Evolutionary conservation across 2,113 vertebrate species (phyloP), one percentile per base, ranked within the genome.

Genomic region (Columba janthina): DNA sequence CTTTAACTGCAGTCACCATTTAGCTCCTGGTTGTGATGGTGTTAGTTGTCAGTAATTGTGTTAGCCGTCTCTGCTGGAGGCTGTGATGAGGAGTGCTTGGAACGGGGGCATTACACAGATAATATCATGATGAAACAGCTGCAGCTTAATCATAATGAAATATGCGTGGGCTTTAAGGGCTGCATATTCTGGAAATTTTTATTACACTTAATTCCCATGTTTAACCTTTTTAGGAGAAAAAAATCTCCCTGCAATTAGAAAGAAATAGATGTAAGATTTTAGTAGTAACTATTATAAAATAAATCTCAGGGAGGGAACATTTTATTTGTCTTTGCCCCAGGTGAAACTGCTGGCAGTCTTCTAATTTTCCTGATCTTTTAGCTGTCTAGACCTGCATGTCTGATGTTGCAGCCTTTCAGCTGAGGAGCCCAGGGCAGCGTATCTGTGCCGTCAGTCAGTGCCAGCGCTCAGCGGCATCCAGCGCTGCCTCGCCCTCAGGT

Each of bases 21-120:
- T 86, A 90, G 86, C 44, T 88, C 76, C 82, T 6, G 12, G 69
- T 64, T 77, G 95, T 84, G 88, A 93, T 92, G 80, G 48, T 66
- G 56, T 86, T 96, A 77, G 95, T 67, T 90, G 67, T 90, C 88
- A 75, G 72, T 96, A 89, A 96, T 90, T 95, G 76, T 93, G 76
- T 90, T 96, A 86, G 86, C 92, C 84, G 80, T 81, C 83, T 90
- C 0, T 13, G 72, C 78, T 91, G 75, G 71, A 84, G 89, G 72
- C 65, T 96, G 70, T 81, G 92, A 84, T 90, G 92, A 83, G 74
- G 90, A 95, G 84, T 85, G 66, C 62, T 90, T 92, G 90, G 90
- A 96, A 93, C 83, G 91, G 69, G 90, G 92, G 72, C 85, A 65
- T 94, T 96, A 71, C 92, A 84, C 85, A 93, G 90, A 95, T 95